Percentiles rank a stretch among this genome's conserved stretches.
phyloP scores from a whole-genome alignment of 2,797 vertebrate species.

The Acomys russatus region DNA sequence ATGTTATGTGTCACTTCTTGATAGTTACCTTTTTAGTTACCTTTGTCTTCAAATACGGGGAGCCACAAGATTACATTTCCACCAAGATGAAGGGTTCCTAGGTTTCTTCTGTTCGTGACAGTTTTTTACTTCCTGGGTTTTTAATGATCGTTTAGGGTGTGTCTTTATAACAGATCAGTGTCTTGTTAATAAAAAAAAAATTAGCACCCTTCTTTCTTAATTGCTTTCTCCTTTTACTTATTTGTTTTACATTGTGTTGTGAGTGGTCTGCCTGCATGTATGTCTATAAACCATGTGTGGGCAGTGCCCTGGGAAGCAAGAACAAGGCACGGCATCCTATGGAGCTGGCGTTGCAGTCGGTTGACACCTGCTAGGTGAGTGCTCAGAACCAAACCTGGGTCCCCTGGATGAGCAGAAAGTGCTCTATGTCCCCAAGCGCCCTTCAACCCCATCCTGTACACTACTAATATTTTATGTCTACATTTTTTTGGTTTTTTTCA shows the following conservation, averaged over 20 bases:
- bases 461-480: not conserved
- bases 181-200: conserved; percentile 45
- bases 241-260: not conserved
- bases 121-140: conserved; percentile 23
- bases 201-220: not conserved
- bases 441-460: not conserved
- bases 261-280: too few relatives aligned
- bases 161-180: not conserved
- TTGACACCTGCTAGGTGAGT: too few relatives aligned
- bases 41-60: not conserved
- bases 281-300: not conserved
- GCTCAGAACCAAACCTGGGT: not conserved
- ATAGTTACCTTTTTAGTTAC: not conserved
- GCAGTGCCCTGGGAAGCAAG: too few relatives aligned
- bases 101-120: not conserved
- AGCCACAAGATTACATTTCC: not conserved
- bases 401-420: too few relatives aligned
- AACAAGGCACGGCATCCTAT: not conserved
- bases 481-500: not conserved
- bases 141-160: not conserved
- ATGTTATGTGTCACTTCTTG: not conserved
- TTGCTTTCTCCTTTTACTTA: not conserved
- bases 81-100: not conserved
- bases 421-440: not conserved
- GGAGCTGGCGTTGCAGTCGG: not conserved